Conservation (phyloP, 2,113 vertebrate genomes). For the Hypomesus transpacificus region DNA sequence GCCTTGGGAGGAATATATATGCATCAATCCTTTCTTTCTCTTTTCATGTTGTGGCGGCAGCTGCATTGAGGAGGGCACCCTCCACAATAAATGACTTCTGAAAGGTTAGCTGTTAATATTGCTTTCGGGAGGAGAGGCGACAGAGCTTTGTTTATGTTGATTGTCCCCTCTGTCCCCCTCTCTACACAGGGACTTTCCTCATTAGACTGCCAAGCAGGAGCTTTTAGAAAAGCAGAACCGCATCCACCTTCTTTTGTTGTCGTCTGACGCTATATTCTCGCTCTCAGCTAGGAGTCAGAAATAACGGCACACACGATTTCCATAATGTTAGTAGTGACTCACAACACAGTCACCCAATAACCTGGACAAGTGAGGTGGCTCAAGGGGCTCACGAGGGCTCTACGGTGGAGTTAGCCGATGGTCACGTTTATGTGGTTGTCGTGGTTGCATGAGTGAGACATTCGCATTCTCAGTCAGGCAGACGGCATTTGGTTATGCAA, state of each 20-base stretch:
- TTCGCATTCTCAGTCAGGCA: not conserved
- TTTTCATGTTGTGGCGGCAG: conserved; percentile 56
- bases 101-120: conserved; percentile 60
- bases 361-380: conserved; percentile 36
- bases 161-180: conserved; percentile 50
- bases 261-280: conserved; percentile 51
- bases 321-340: conserved; percentile 65
- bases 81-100: conserved; percentile 54
- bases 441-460: not conserved
- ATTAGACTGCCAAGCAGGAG: conserved; percentile 41
- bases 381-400: not conserved
- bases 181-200: conserved; percentile 50
- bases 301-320: conserved; percentile 54
- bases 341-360: conserved; percentile 45
- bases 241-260: conserved; percentile 40
- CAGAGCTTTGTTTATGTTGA: conserved; percentile 60
- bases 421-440: not conserved
- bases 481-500: not conserved
- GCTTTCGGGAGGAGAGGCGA: conserved; percentile 45
- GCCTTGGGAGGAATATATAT: conserved; percentile 23
- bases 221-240: conserved; percentile 48
- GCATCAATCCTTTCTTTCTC: conserved; percentile 20
- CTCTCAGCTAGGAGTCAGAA: conserved; percentile 37
- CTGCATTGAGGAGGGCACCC: conserved; percentile 38
- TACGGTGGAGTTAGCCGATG: conserved; percentile 10